Conservation (phyloP, 2,888 invertebrate genomes). For the Yponomeuta sedellus region DNA sequence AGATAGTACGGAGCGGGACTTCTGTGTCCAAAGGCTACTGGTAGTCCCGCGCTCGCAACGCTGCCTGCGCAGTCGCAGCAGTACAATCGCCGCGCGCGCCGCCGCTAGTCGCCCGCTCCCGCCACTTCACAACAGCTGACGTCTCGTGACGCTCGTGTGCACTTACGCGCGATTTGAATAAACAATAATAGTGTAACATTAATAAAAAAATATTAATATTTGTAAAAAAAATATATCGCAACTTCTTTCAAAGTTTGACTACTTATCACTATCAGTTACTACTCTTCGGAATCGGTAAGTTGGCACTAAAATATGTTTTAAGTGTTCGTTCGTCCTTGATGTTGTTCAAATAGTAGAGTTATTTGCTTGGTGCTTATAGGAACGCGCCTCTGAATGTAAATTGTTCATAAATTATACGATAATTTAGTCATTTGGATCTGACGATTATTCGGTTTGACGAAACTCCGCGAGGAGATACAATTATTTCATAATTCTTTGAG, state of each 20-base stretch:
- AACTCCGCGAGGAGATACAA: no score
- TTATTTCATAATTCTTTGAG: no score
- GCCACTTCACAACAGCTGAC: no score
- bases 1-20: no score
- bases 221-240: background rate
- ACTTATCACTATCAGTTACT: no score
- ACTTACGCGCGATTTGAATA: background rate
- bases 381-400: background rate
- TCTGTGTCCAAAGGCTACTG: no score
- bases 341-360: background rate
- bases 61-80: background rate
- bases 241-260: background rate
- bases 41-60: background rate
- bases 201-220: background rate
- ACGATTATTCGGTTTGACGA: background rate
- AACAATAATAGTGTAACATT: background rate
- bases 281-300: background rate
- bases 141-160: no score
- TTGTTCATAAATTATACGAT: background rate
- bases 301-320: background rate
- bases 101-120: background rate
- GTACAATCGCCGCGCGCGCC: background rate
- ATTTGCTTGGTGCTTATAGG: background rate
- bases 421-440: background rate
- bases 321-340: background rate